Evolutionary conservation across 2,888 invertebrate genomes (phyloP), one percentile per base, ranked within the genome.

Genomic region (Blera fallax): DNA sequence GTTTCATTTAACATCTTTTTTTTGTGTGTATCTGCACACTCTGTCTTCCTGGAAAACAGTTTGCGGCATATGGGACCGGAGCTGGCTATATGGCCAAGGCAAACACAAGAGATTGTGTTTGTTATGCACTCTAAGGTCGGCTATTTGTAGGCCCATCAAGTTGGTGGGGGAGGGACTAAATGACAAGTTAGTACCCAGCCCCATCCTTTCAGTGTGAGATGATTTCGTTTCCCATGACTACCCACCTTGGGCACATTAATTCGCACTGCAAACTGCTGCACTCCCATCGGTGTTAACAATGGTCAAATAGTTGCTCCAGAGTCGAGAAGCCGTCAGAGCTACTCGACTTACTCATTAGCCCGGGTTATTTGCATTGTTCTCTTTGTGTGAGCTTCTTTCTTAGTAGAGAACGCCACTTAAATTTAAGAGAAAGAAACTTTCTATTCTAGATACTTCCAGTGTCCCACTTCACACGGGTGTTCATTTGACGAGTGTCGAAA

Each of bases 141-240:
- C 29, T 21, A 14, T 48, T 65, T 62, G 64, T 27, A 21, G 69
- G 54, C 52, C 27, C 52, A 54, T 52, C 40, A 10, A 18, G 37
- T 21, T 29, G 58, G 29, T 48, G 69, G 67, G 27, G 58, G 67
- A 43, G 50, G 21, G 0, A 48, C 74, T 3, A 32, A 62, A 67
- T 50, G 40, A 50, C 48, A 45, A 37, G 24, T 43, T 37, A 45
- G 45, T 56, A 82, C 72, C 73, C 67, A 73, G 54, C 64, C 65
- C 65, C 21, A 48, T 50, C 56, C 50, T 69, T 67, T 60, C 18
- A 24, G 32, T 72, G 70, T 83, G 79, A 79, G 79, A 74, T 64
- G 79, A 58, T 84, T 74, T 69, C 62, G 56, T 69, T 84, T 84
- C 79, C 74, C 84, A 79, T 84, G 78, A 54, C 32, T 50, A 43